Base-by-base conservation (phyloP, 2,797 vertebrate species). In the Ispidina picta region DNA sequence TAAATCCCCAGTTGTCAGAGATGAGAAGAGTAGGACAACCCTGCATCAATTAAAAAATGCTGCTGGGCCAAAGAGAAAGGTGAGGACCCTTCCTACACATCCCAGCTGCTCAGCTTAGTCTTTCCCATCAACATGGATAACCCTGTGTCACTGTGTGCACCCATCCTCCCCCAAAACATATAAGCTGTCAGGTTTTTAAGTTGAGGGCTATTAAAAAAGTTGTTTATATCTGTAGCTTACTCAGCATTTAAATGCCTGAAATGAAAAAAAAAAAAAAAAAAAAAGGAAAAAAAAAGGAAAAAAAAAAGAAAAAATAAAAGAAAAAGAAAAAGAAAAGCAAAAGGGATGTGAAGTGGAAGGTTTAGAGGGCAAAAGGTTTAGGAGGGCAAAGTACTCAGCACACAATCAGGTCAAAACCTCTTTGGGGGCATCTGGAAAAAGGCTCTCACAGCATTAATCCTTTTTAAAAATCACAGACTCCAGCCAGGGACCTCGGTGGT, bases 211-310 rank as follows among this genome's bases (percentile, higher is more conserved):
- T 71, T 92, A 64, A 86, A 76, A 88, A 41, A 83, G 16, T 5
- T 33, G 70, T 89, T 95, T 89, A 80, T 71, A 86, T 16, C 11
- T 93, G n/a, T 48, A 75, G 37, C 1, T 14, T 93, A 41, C 44
- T 81, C 46, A 72, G 70, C 63, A 83, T 95, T 96, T 95, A 89
- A 95, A 82, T 88, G 64, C 55, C 55, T 77, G 56, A 46, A 88
- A 80, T 5, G 4, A 2, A 5, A 26, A 15, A 28, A 44, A 71
- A n/a, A n/a, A n/a, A n/a, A 88, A 56, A 49, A 26, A 31, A 43
- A 69, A 31, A 39, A 66, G 83, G 52, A 59, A 16, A 49, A 82
- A 22, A 68, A 62, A 7, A 35, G 35, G 35, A 12, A 71, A 88
- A 56, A 49, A 26, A 39, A 39, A 39, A 39, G 37, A 39, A 3